These are phyloP conservation scores for Chlorodrepanis virens DNA, from an alignment of 2,113 vertebrate species.

Conservation along the genomic window DNA sequence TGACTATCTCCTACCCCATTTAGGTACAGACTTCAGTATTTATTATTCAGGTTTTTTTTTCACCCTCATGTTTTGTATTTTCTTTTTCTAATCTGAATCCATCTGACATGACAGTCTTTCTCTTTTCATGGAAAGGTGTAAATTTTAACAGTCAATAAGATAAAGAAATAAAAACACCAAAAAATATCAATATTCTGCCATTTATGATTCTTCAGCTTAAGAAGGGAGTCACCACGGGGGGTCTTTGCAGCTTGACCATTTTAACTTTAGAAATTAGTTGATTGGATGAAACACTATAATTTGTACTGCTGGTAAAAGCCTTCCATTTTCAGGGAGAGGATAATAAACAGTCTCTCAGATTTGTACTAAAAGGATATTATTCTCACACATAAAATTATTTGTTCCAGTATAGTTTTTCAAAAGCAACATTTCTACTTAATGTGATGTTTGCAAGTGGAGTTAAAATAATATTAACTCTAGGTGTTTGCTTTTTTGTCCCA, in stretches of 20 bases:
- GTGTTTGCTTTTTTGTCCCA: neutral
- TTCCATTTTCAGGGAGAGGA: neutral
- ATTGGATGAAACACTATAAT: neutral
- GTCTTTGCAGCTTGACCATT: neutral
- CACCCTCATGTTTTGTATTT: neutral
- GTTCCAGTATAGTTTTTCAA: neutral
- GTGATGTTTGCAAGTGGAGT: neutral
- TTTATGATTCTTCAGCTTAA: neutral
- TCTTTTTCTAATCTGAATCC: neutral
- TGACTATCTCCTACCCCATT: rapidly evolving
- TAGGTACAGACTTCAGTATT: neutral
- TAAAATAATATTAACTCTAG: neutral
- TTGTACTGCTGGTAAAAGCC: neutral
- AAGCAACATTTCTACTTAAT: neutral
- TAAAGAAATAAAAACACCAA: neutral
- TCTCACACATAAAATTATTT: neutral
- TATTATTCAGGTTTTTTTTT: neutral
- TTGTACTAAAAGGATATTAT: neutral
- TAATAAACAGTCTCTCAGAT: neutral
- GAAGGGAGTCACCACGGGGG: neutral
- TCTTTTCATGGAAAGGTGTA: neutral
- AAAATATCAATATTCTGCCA: neutral
- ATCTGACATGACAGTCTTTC: neutral
- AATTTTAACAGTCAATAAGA: neutral
- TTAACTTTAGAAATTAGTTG: neutral